Evolutionary conservation across 2,797 vertebrate species (phyloP), one percentile per base, ranked within the genome.

Genomic region (Cyprinodon diabolis): DNA sequence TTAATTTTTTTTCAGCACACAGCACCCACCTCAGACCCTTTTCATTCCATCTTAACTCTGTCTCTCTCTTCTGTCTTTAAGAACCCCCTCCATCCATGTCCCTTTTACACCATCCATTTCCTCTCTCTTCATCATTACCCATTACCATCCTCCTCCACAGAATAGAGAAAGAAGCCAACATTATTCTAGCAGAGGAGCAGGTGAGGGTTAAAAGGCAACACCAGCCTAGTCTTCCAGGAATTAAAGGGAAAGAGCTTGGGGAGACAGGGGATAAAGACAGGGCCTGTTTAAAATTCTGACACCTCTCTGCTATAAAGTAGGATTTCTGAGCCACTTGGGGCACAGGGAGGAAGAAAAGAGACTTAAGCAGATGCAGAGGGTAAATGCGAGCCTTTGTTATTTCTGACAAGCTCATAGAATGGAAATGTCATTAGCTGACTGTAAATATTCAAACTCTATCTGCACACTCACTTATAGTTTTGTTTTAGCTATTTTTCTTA

Each of bases 211-310:
- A 93, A 93, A 93, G 92, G 92, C 89, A 84, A 93, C 90, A 74
- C 48, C 68, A 62, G 91, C 89, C 89, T 87, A 87, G 90, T 93
- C 92, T 94, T 93, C 87, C 71, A 93, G 93, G 93, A 93, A 92
- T 94, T 91, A 92, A 89, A 93, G 84, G 86, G 86, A 92, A 91
- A 90, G 84, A 89, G 88, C 90, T 91, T 45, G 63, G 91, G 91
- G 91, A 94, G 91, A 89, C 81, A 84, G 87, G 82, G 91, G 92
- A 93, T 92, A 93, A 94, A 94, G 92, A 91, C 85, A 73, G 80
- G 92, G 88, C 89, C 90, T 94, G 93, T 92, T 94, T 93, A 94
- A 94, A 92, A 94, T 93, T 93, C 93, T 93, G 93, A 95, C 93
- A 94, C 93, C 93, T 95, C 91, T 91, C 89, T 7, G 88, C 92